These are phyloP conservation scores for Sebastes steindachneri DNA, from an alignment of 2,797 vertebrate species.

Conservation along the genomic window DNA sequence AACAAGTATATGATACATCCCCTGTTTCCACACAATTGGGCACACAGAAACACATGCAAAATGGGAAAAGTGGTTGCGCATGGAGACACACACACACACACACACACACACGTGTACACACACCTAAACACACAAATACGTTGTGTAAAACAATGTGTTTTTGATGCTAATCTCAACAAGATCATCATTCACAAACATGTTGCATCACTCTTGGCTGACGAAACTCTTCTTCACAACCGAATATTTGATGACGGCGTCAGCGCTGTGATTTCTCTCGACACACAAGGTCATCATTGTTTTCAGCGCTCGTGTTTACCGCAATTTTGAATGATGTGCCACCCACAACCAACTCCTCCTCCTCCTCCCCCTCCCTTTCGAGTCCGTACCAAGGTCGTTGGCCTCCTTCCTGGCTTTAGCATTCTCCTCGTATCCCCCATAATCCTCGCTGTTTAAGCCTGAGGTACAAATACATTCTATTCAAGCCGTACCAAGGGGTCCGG, in stretches of 20 bases:
- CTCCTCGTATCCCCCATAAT: conserved; percentile 80
- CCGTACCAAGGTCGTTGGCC: conserved; percentile 77
- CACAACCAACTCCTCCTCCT: conserved; percentile 46
- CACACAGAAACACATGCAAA: conserved; percentile 46
- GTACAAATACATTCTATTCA: conserved; percentile 82
- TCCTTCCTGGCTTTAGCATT: conserved; percentile 78
- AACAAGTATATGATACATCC: conserved; percentile 73
- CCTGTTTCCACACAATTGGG: conserved; percentile 70
- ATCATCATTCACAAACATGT: conserved; percentile 25
- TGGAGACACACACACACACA: neutral
- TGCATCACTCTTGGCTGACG: conserved; percentile 16
- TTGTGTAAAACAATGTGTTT: conserved; percentile 16
- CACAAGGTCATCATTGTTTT: conserved; percentile 37
- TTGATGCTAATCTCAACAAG: conserved; percentile 34
- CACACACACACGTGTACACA: neutral
- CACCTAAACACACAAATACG: conserved; percentile 3
- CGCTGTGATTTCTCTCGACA: neutral
- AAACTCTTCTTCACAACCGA: conserved; percentile 16
- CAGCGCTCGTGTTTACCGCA: conserved; percentile 21
- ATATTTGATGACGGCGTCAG: neutral
- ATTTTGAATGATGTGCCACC: conserved; percentile 49
- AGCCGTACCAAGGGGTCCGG: conserved; percentile 70
- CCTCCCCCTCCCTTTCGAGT: conserved; percentile 25
- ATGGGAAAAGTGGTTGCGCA: conserved; percentile 26
- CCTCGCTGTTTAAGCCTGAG: conserved; percentile 77